Conservation (phyloP, 2,888 invertebrate species). For the Orthosia gothica region DNA sequence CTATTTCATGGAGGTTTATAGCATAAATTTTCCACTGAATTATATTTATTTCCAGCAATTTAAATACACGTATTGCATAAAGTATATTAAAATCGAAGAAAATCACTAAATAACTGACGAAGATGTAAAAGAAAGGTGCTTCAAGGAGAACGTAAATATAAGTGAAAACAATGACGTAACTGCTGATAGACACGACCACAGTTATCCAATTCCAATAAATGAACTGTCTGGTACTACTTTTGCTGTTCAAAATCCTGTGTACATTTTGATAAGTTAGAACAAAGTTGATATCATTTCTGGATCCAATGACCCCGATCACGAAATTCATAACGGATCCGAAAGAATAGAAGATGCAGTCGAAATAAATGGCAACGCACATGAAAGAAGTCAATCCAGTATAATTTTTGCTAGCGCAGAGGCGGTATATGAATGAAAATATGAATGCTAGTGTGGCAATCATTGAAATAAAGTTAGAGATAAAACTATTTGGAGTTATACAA, state of each 20-base stretch:
- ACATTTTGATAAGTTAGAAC: slow-evolving; percentile 36
- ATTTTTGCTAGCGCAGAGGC: not conserved
- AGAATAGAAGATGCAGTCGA: slow-evolving; percentile 11
- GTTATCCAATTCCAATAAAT: slow-evolving; percentile 15
- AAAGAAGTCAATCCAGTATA: not conserved
- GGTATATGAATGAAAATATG: not conserved
- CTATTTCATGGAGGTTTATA: not conserved
- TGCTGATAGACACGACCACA: not conserved
- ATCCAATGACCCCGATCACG: slow-evolving; percentile 3
- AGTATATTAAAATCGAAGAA: slow-evolving; percentile 35
- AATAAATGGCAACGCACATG: not conserved
- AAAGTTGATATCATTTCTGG: slow-evolving; percentile 23
- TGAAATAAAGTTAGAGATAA: not conserved
- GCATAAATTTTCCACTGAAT: slow-evolving; percentile 32
- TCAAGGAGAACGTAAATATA: not conserved
- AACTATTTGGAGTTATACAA: slow-evolving; percentile 45
- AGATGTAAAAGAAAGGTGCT: not conserved
- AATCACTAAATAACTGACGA: not conserved
- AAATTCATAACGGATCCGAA: slow-evolving; percentile 27
- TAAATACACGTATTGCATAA: slow-evolving; percentile 19
- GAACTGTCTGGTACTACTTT: not conserved
- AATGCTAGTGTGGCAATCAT: slow-evolving; percentile 1
- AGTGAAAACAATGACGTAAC: not conserved
- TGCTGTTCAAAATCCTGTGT: slow-evolving; percentile 24
- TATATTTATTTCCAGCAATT: slow-evolving; percentile 27